Evolutionary conservation across 2,113 vertebrate species (phyloP), one percentile per base, ranked within the genome.

Genomic region (Archocentrus centrarchus): DNA sequence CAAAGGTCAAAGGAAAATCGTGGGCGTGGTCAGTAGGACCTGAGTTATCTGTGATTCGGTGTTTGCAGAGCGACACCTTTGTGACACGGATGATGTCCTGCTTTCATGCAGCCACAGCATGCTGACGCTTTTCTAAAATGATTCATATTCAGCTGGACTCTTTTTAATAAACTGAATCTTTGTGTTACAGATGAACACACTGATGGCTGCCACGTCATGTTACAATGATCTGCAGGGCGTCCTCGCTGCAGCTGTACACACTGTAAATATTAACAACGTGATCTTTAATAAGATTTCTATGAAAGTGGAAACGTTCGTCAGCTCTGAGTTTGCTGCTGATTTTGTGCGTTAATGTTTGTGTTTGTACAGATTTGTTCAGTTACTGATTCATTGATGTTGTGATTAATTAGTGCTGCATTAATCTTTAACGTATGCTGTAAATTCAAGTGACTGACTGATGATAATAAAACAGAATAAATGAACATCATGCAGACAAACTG

Each of bases 161-260:
- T 44, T n/a, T 59, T 8, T n/a, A 18, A 0, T 50, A 11, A 53
- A 6, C 7, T 70, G 44, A 70, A 79, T 81, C 80, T 83, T 73
- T 82, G 76, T 73, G 66, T 73, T 20, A 39, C 96, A 98, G 98
- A 97, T 70, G 97, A 97, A 95, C 97, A 93, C 91, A 96, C 95
- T 1, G 96, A 97, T 2, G 96, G 97, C 77, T 98, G 96, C 93
- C 97, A 98, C 87, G 85, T 98, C 81, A 96, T 99, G 93, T 93
- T 99, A 91, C 98, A 98, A 89, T 98, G 96, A 96, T n/a, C 60
- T 6, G 15, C 44, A 7, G 84, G 44, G 4, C 22, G 15, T 53
- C 37, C 39, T 30, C 62, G 30, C 14, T 63, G 78, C 20, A 80
- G 17, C 7, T 91, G 87, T 91, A 90, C 77, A 91, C 77, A 80